Conservation (phyloP, 1,140 invertebrate species). For the Dysdera silvatica region DNA sequence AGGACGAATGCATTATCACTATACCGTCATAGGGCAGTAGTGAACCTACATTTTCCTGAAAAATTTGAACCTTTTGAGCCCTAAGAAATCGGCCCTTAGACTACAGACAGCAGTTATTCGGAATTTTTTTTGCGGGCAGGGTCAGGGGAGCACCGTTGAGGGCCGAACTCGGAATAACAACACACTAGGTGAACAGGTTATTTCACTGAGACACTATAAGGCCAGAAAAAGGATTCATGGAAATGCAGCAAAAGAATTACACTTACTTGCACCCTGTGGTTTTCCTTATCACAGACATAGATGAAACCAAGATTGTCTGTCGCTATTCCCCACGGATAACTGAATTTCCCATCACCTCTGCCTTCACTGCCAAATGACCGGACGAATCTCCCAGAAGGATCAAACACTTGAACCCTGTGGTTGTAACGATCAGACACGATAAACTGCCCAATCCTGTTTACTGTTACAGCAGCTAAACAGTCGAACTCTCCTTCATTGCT, state of each 20-base stretch:
- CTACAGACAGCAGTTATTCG: no score
- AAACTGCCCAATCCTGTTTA: slow-evolving; percentile 89
- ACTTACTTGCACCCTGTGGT: slow-evolving; percentile 65
- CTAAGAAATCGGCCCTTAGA: no score
- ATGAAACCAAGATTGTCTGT: slow-evolving; percentile 96
- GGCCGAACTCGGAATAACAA: no score
- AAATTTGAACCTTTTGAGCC: no score
- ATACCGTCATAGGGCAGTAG: no score
- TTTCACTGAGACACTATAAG: slow-evolving; percentile 52
- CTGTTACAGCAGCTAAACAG: slow-evolving; percentile 86
- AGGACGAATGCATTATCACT: no score
- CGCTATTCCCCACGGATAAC: slow-evolving; percentile 96
- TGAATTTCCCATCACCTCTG: slow-evolving; percentile 66
- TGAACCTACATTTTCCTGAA: no score
- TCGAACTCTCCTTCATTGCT: slow-evolving; percentile 92
- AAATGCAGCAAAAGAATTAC: background rate
- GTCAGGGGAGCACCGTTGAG: no score
- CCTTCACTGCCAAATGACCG: slow-evolving; percentile 88
- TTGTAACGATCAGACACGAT: slow-evolving; percentile 91
- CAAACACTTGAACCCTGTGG: slow-evolving; percentile 90
- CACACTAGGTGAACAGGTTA: background rate
- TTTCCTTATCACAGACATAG: slow-evolving; percentile 98
- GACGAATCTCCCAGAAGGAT: slow-evolving; percentile 80
- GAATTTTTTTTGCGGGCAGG: no score
- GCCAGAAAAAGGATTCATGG: background rate